Evolutionary conservation across 2,113 vertebrate genomes (phyloP).

Genomic region (Sapajus apella): DNA sequence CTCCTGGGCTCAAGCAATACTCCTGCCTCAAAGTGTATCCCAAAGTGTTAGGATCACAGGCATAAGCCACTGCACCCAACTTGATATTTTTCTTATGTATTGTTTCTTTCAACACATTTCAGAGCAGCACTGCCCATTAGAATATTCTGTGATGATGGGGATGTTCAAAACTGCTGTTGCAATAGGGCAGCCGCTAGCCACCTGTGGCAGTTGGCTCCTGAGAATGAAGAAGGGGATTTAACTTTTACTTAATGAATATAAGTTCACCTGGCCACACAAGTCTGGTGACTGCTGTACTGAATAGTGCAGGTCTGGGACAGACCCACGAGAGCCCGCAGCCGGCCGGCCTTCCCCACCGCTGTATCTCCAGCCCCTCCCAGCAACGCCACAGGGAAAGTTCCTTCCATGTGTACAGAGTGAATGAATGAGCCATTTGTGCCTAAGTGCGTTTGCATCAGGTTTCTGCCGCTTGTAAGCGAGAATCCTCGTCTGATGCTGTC

Average conservation of each 20-base stretch:
- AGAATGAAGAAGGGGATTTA: fast-evolving
- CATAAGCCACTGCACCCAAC: too few relatives aligned
- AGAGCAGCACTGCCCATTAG: fast-evolving
- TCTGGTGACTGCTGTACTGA: fast-evolving
- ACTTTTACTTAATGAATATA: fast-evolving
- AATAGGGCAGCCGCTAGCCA: fast-evolving
- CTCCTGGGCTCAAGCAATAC: too few relatives aligned
- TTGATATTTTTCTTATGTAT: background rate
- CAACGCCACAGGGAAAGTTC: background rate
- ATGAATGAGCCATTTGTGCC: background rate
- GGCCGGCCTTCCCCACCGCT: too few relatives aligned
- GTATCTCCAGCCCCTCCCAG: fast-evolving
- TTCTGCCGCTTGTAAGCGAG: background rate
- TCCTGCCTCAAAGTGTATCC: too few relatives aligned
- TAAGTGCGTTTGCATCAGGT: fast-evolving
- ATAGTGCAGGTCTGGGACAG: background rate
- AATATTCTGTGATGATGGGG: background rate
- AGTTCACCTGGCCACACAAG: background rate
- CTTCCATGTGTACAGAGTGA: fast-evolving
- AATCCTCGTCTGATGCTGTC: fast-evolving
- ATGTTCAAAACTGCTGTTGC: background rate
- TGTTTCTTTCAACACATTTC: background rate
- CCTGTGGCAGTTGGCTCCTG: fast-evolving
- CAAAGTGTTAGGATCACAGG: too few relatives aligned
- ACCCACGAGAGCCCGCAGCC: fast-evolving